Conservation (phyloP, 1,140 invertebrate species). For the Bombus confusus region DNA sequence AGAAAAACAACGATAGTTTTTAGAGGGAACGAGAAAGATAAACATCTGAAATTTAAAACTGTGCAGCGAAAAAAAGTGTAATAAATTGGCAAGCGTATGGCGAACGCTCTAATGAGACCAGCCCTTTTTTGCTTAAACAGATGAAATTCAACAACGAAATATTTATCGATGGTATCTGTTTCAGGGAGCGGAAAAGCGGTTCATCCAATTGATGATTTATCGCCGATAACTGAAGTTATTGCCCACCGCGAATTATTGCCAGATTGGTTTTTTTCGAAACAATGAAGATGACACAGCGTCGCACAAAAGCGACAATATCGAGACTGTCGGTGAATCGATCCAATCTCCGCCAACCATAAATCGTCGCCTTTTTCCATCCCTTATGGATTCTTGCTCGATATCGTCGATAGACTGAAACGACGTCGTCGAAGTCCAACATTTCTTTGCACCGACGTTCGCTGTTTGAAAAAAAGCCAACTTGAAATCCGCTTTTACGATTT, state of each 20-base stretch:
- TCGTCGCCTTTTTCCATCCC: not conserved
- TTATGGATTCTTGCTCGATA: not conserved
- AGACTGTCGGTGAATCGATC: constrained; percentile 10
- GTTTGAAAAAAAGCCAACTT: too few species aligned
- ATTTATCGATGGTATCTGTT: constrained; percentile 11
- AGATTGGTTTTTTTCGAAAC: constrained; percentile 39
- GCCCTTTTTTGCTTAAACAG: not conserved
- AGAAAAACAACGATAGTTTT: not conserved
- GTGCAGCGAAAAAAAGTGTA: too few species aligned
- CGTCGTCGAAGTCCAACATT: not conserved
- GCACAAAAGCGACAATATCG: constrained; percentile 16
- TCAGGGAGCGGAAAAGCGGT: not conserved
- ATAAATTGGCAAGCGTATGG: not conserved
- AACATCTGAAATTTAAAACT: not conserved
- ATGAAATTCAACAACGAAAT: not conserved
- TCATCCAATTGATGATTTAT: constrained; percentile 30
- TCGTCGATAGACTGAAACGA: not conserved
- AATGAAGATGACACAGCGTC: constrained; percentile 21
- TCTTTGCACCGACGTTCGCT: not conserved
- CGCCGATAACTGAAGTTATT: constrained; percentile 39
- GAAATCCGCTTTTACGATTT: not conserved
- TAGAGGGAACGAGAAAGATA: not conserved
- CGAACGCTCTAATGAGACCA: not conserved
- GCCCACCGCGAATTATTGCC: constrained; percentile 46
- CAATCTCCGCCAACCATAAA: constrained; percentile 25